These are phyloP conservation scores for Bombus pyrosoma DNA, from an alignment of 1,140 invertebrate genomes.

Conservation along the genomic window DNA sequence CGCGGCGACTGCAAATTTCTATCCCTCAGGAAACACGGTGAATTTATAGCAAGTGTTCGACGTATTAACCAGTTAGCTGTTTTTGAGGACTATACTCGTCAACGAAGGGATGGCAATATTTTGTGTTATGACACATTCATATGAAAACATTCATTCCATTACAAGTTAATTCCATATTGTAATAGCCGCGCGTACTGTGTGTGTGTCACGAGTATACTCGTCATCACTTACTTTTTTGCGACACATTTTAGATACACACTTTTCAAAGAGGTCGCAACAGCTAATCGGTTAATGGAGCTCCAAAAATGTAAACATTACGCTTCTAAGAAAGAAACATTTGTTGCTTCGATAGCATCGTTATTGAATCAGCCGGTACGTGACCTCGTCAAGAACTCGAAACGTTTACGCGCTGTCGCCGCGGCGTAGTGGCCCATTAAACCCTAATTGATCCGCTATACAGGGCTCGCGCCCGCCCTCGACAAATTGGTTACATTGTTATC, in stretches of 20 bases:
- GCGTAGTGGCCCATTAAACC: not conserved
- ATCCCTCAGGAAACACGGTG: not conserved
- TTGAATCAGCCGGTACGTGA: not conserved
- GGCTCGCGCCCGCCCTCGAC: not conserved
- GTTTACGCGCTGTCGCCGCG: not conserved
- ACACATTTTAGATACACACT: too few species aligned
- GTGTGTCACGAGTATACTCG: too few species aligned
- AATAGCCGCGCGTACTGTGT: too few species aligned
- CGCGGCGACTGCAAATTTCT: not conserved
- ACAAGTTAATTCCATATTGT: too few species aligned
- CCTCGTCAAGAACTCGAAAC: not conserved
- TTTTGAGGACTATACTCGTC: too few species aligned
- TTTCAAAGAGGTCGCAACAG: too few species aligned
- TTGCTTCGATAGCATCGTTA: not conserved
- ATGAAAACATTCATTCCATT: too few species aligned
- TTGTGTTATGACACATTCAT: too few species aligned
- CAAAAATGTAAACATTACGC: not conserved
- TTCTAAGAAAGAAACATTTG: not conserved
- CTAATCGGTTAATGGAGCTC: not conserved
- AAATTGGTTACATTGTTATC: conserved; percentile 1
- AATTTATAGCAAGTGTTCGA: not conserved
- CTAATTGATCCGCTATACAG: conserved; percentile 27
- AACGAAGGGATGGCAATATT: too few species aligned
- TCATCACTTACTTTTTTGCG: too few species aligned
- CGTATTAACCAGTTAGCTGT: not conserved